These are phyloP conservation scores for Theristicus caerulescens DNA, from an alignment of 2,113 vertebrate species.

Conservation along the genomic window DNA sequence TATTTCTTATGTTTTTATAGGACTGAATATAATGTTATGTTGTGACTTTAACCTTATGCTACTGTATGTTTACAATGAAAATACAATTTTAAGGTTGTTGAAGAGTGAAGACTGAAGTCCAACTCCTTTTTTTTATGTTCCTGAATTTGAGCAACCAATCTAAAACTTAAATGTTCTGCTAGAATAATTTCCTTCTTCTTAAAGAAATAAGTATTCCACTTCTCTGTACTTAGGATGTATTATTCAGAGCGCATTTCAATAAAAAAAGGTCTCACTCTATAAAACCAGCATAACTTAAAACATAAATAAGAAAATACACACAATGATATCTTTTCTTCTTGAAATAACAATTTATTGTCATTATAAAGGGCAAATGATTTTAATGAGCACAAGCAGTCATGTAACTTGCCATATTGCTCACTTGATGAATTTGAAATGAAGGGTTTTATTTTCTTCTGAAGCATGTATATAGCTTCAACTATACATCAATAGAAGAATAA, in stretches of 20 bases:
- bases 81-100: background rate
- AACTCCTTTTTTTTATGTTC: background rate
- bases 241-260: background rate
- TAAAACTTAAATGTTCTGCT: background rate
- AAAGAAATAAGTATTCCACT: background rate
- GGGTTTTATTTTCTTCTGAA: background rate
- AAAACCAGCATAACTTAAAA: background rate
- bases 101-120: background rate
- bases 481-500: background rate
- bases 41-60: background rate
- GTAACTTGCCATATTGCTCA: background rate
- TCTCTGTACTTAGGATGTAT: background rate
- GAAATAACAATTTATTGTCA: background rate
- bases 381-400: background rate
- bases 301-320: background rate
- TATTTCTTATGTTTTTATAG: background rate
- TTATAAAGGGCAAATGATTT: background rate
- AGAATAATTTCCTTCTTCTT: background rate
- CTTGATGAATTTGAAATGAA: background rate
- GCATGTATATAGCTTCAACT: background rate
- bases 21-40: background rate
- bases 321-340: background rate
- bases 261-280: background rate
- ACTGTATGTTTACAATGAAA: background rate
- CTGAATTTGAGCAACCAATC: background rate